Conservation (phyloP, 2,113 vertebrate genomes). For the Mohoua ochrocephala region DNA sequence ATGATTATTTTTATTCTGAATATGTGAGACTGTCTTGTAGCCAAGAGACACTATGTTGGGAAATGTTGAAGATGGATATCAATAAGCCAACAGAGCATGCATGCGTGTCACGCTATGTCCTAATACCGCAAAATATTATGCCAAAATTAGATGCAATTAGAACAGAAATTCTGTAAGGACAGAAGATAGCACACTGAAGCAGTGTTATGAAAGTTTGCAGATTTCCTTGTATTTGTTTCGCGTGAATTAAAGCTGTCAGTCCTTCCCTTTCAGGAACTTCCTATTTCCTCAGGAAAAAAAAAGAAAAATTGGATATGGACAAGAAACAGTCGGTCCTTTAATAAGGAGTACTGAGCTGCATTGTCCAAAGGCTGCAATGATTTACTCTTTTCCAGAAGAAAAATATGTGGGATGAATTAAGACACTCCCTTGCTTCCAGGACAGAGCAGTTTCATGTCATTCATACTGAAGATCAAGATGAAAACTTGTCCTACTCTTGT, state of each 20-base stretch:
- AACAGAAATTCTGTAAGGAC: neutral
- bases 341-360: neutral
- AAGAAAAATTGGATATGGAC: neutral
- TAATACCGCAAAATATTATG: slow-evolving; percentile 9
- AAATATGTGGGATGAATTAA: neutral
- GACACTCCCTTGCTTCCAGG: neutral
- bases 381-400: neutral
- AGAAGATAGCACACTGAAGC: neutral
- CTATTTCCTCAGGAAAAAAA: neutral
- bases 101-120: neutral
- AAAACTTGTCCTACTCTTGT: neutral
- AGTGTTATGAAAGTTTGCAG: neutral
- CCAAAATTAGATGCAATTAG: neutral
- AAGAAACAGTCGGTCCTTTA: neutral
- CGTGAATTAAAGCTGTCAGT: neutral
- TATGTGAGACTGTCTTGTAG: neutral
- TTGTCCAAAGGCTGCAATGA: neutral
- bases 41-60: neutral
- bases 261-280: neutral
- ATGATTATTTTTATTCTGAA: neutral
- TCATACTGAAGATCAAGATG: neutral
- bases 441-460: neutral
- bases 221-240: neutral
- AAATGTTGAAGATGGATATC: neutral
- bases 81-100: neutral